Conservation (phyloP, 2,797 vertebrate genomes). For the Acomys russatus region DNA sequence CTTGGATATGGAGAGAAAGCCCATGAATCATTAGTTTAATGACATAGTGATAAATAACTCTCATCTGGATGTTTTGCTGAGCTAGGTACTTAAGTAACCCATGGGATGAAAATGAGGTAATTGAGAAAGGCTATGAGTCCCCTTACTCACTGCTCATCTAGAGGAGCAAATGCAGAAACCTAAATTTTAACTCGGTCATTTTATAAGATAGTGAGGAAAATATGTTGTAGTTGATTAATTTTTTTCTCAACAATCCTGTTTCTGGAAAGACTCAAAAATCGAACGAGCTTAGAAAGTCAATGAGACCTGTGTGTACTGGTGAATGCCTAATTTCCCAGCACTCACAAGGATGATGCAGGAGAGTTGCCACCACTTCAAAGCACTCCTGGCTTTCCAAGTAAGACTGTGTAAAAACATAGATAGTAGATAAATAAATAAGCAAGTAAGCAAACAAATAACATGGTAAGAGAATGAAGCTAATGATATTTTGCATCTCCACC, state of each 20-base stretch:
- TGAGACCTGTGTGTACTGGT: background rate
- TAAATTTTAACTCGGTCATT: background rate
- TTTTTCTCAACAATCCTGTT: background rate
- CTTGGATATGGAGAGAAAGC: conserved; percentile 24
- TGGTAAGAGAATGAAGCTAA: conserved; percentile 1
- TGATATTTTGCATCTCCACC: no score
- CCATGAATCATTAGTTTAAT: conserved; percentile 51
- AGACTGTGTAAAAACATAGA: background rate
- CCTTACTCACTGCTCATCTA: conserved; percentile 2
- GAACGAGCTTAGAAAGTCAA: conserved; percentile 14
- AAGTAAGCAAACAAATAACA: background rate
- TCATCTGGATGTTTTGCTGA: conserved; percentile 67
- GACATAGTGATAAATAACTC: conserved; percentile 49
- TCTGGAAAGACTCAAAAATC: background rate
- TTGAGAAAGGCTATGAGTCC: conserved; percentile 51
- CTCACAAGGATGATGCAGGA: background rate
- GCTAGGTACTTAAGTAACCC: conserved; percentile 58
- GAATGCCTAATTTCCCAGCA: background rate
- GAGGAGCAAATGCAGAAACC: conserved; percentile 13
- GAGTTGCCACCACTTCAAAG: background rate
- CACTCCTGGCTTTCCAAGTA: background rate
- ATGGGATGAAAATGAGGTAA: conserved; percentile 62
- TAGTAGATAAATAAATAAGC: background rate
- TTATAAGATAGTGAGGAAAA: background rate
- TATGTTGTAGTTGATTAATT: background rate